phyloP scores from a whole-genome alignment of 2,113 vertebrate species.

The Boulengeromyrus knoepffleri region DNA sequence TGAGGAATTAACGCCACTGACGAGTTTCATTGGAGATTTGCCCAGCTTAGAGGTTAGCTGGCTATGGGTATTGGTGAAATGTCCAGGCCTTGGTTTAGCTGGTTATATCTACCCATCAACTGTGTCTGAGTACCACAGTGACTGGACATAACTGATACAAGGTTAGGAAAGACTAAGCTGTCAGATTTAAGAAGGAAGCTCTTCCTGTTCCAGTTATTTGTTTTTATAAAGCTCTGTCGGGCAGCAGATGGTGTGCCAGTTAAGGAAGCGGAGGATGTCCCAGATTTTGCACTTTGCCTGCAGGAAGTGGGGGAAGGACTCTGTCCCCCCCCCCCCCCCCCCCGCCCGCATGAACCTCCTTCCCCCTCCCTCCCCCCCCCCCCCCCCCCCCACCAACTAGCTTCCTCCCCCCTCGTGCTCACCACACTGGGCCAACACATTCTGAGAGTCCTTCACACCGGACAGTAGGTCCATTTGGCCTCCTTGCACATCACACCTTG shows the following conservation, averaged over 20 bases:
- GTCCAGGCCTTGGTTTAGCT: neutral
- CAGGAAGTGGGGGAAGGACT: neutral
- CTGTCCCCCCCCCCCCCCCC: neutral
- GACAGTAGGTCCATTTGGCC: neutral
- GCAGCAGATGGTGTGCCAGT: neutral
- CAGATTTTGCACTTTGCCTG: neutral
- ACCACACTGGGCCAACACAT: neutral
- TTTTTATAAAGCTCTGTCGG: neutral
- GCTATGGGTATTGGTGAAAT: neutral
- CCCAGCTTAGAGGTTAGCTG: neutral
- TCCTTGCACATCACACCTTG: neutral
- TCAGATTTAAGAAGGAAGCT: neutral
- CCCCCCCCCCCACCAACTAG: neutral
- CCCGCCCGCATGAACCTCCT: no score
- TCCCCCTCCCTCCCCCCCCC: no score
- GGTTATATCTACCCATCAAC: neutral
- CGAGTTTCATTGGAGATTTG: neutral
- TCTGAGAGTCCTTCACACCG: neutral
- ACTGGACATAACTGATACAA: neutral
- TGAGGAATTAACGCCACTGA: neutral
- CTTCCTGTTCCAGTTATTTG: neutral
- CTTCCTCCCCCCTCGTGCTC: neutral
- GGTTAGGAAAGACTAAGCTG: neutral
- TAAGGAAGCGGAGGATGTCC: neutral
- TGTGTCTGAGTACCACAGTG: neutral